Base-by-base conservation (phyloP, 2,888 invertebrate genomes). In the Laothoe populi region DNA sequence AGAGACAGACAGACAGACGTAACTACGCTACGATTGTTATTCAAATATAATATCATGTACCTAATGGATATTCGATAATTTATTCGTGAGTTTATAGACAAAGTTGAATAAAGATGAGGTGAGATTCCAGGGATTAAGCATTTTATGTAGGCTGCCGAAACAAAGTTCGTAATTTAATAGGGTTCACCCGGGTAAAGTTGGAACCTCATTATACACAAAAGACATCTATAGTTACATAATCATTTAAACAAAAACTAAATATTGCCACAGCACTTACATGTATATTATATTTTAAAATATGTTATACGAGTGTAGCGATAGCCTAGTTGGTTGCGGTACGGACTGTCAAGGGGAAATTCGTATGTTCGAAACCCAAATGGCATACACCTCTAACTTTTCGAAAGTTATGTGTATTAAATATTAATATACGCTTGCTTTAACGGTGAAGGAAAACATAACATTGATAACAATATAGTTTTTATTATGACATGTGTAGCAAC, bases 91-190 rank as follows among this genome's bases (percentile, higher is more conserved):
- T 53, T 53, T 44, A 31, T 53, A 53, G 57, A 53, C 40, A 26
- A 35, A 38, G 40, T 61, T 42, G 23, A 5, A 2, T 21, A n/a
- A 21, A 24, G 46, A 35, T 46, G 38, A 24, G 60, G 31, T 24
- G 40, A 23, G 35, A 46, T 23, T 16, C 23, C 23, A 31, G 31
- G 53, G 42, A 26, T 42, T 53, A 45, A 23, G 57, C 24, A 21
- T 58, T 58, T 35, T 19, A 19, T 24, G 24, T 16, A 40, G 40
- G 8, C 10, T 3, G 40, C 10, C 40, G 8, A 42, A 58, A 45
- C 21, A 61, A 61, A 44, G 42, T 53, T 44, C 10, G 61, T 57
- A 57, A 61, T 61, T 57, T 53, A 44, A 61, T 61, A 61, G 23
- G 35, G 61, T 57, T 61, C 31, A 61, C 21, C 21, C 31, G 19